These are phyloP conservation scores for Nemurella pictetii DNA, from an alignment of 2,888 invertebrate species.

Conservation along the genomic window DNA sequence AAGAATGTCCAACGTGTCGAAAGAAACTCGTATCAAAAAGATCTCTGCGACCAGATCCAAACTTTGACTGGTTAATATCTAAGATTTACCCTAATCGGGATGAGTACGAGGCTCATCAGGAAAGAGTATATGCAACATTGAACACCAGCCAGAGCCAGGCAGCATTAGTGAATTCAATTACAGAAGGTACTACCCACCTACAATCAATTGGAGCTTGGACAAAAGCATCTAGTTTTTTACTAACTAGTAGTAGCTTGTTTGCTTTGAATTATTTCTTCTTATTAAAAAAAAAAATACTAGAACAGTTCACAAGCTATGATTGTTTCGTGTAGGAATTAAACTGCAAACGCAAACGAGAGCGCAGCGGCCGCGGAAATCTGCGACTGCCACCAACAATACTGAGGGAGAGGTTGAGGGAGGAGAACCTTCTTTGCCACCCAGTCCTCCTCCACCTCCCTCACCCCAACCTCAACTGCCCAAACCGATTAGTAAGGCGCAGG, in stretches of 20 bases:
- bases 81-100: constrained; percentile 97
- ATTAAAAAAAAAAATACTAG: too few relatives aligned
- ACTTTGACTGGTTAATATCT: constrained; percentile 94
- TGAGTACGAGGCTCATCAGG: constrained; percentile 95
- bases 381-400: constrained; percentile 55
- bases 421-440: constrained; percentile 49
- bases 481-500: constrained; percentile 48
- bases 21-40: constrained; percentile 97
- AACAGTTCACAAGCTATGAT: background rate
- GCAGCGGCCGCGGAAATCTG: constrained; percentile 73
- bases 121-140: constrained; percentile 85
- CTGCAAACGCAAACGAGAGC: constrained; percentile 85
- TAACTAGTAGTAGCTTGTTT: background rate
- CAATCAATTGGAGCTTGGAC: background rate
- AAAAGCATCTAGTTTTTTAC: too few relatives aligned
- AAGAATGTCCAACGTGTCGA: constrained; percentile 98
- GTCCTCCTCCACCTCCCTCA: constrained; percentile 43
- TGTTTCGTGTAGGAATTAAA: constrained; percentile 65
- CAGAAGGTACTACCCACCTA: constrained; percentile 67
- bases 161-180: constrained; percentile 90
- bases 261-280: background rate
- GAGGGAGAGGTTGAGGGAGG: constrained; percentile 45
- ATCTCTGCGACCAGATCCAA: constrained; percentile 93
- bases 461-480: constrained; percentile 46
- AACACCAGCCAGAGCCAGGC: constrained; percentile 93